Percentiles rank a stretch among this genome's conserved stretches.
These are phyloP conservation scores for Leucophenga montana DNA, from an alignment of 2,888 invertebrate genomes.

Conservation along the genomic window DNA sequence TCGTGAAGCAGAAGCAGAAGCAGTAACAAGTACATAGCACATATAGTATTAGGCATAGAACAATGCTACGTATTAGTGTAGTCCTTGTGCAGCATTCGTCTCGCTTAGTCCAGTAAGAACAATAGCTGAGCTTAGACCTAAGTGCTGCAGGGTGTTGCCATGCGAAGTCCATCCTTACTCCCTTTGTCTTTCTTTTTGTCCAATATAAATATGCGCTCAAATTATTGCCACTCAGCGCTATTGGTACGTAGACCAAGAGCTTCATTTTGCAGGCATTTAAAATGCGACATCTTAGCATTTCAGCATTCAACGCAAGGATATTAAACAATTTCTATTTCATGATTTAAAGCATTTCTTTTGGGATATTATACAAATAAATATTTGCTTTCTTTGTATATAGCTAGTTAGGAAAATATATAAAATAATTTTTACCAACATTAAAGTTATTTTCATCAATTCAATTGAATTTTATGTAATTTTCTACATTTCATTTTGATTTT, in stretches of 20 bases:
- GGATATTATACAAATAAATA: neutral
- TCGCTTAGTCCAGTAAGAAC: slow-evolving; percentile 2
- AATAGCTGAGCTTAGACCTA: slow-evolving; percentile 12
- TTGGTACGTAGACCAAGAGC: no score
- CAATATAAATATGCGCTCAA: neutral
- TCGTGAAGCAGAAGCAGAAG: slow-evolving; percentile 26
- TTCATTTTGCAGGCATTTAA: neutral
- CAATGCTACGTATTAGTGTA: neutral
- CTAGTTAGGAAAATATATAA: slow-evolving; percentile 12
- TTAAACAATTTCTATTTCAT: neutral
- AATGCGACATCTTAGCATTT: neutral
- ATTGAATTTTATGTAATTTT: slow-evolving; percentile 43
- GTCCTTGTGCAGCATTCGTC: neutral
- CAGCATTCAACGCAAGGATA: neutral
- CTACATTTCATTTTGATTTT: slow-evolving; percentile 8
- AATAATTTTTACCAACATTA: slow-evolving; percentile 45
- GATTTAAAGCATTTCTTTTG: slow-evolving; percentile 37
- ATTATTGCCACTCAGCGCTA: neutral
- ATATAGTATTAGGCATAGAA: slow-evolving; percentile 24
- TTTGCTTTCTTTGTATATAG: neutral
- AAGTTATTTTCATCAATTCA: slow-evolving; percentile 55
- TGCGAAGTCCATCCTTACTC: neutral
- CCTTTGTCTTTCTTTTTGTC: neutral
- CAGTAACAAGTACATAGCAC: slow-evolving; percentile 35
- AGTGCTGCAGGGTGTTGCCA: neutral